Conservation (phyloP, 2,888 invertebrate genomes). For the Orthonevra nobilis region DNA sequence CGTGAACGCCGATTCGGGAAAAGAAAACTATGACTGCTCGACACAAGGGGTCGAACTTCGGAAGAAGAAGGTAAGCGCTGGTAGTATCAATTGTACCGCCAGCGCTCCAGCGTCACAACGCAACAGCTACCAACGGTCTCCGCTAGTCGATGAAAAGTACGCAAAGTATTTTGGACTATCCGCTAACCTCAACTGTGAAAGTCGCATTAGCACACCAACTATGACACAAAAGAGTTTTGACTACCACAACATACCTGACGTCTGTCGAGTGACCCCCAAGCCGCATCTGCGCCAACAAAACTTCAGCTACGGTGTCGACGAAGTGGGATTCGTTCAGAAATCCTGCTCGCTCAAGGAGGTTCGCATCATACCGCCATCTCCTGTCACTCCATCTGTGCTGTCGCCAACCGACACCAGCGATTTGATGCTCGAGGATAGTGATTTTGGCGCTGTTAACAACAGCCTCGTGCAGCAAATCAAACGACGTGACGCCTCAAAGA, state of each 20-base stretch:
- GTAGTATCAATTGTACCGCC: slow-evolving; percentile 52
- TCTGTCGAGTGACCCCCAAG: slow-evolving; percentile 60
- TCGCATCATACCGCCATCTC: slow-evolving; percentile 35
- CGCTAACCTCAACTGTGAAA: slow-evolving; percentile 34
- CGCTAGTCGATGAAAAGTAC: slow-evolving; percentile 73
- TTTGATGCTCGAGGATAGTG: slow-evolving; percentile 50
- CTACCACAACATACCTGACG: slow-evolving; percentile 65
- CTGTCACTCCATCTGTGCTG: slow-evolving; percentile 20
- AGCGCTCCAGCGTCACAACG: slow-evolving; percentile 56
- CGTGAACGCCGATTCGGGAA: slow-evolving; percentile 76
- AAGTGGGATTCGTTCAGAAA: slow-evolving; percentile 40
- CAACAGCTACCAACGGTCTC: slow-evolving; percentile 63
- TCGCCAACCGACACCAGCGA: slow-evolving; percentile 34
- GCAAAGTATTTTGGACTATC: slow-evolving; percentile 78
- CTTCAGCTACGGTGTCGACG: slow-evolving; percentile 35
- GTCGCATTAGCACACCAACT: slow-evolving; percentile 41
- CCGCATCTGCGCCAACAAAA: slow-evolving; percentile 52
- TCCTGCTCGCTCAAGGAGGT: slow-evolving; percentile 56
- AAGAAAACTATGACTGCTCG: slow-evolving; percentile 76
- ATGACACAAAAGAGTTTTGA: slow-evolving; percentile 47
- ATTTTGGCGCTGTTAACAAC: slow-evolving; percentile 40
- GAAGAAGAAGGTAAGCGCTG: slow-evolving; percentile 71
- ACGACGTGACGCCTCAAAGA: slow-evolving; percentile 75
- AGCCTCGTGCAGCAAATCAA: slow-evolving; percentile 63
- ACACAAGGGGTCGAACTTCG: slow-evolving; percentile 74